Evolutionary conservation across 2,888 invertebrate species (phyloP), one percentile per base, ranked within the genome.

Genomic region (Tromatobia lineatoria): DNA sequence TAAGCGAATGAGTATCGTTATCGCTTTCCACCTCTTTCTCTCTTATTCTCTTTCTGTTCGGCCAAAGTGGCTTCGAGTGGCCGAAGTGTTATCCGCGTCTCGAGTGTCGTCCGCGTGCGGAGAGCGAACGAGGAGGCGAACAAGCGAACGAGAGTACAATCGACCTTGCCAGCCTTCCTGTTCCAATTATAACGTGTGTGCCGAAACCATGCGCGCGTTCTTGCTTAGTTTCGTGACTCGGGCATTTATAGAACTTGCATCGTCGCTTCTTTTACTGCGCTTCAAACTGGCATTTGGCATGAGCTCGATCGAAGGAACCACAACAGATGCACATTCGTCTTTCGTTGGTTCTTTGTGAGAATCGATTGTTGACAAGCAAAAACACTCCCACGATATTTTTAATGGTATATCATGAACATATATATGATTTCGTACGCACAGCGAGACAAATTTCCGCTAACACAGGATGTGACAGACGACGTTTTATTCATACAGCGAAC

Each of bases 161-260:
- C 87, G 89, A 89, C 91, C 91, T 91, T 90, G 91, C 70, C 86
- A 83, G 75, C 82, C 88, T 88, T 89, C 87, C 90, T 85, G 88
- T 90, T 90, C 91, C 90, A 91, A 91, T 91, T 90, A 91, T 90
- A 90, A 79, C 80, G 59, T 73, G 54, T 79, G 76, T 73, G 70
- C 76, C 80, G 76, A 83, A 83, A 83, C 67, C 66, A 59, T 76
- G 47, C 47, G 50, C 70, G 70, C 82, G 66, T 64, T 74, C 64
- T 74, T 54, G 47, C 3, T 57, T 38, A 20, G 50, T 75, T 54
- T 54, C 29, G 23, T 50, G 50, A 66, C 67, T 52, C 47, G 75
- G 42, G 59, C 80, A 67, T 83, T 77, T 52, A 59, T 83, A 79
- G 64, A 81, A 50, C 79, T 38, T 50, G 45, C 47, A 70, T 61